Conservation (phyloP, 2,888 invertebrate species). For the Diplazon laetatorius region DNA sequence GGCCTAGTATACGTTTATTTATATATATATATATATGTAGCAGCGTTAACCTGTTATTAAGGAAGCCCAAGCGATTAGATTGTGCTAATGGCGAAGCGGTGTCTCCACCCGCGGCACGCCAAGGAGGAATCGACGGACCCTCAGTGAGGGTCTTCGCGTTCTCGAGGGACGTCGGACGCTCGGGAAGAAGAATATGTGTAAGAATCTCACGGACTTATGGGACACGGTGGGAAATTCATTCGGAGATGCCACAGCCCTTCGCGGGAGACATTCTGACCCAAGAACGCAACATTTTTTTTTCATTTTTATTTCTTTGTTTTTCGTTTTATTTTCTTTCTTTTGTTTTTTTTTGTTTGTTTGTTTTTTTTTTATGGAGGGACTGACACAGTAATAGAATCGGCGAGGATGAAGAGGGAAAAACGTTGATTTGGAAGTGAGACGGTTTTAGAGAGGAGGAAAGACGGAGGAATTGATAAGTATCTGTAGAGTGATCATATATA, state of each 20-base stretch:
- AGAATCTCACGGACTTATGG: slow-evolving; percentile 35
- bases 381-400: slow-evolving; percentile 18
- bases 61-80: slow-evolving; percentile 79
- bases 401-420: slow-evolving; percentile 22
- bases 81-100: slow-evolving; percentile 80
- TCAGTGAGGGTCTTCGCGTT: slow-evolving; percentile 31
- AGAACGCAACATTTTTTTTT: slow-evolving; percentile 13
- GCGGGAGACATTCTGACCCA: slow-evolving; percentile 12
- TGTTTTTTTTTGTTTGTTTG: slow-evolving; percentile 3
- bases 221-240: slow-evolving; percentile 55
- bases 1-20: no score
- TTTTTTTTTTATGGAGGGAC: slow-evolving; percentile 13
- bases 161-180: slow-evolving; percentile 32
- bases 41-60: slow-evolving; percentile 79
- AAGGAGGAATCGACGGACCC: slow-evolving; percentile 28
- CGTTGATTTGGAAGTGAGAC: slow-evolving; percentile 28
- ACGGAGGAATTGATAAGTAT: slow-evolving; percentile 30
- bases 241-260: slow-evolving; percentile 42
- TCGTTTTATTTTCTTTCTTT: not conserved
- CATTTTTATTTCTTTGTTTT: not conserved
- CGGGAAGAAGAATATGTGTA: slow-evolving; percentile 43
- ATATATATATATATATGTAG: no score
- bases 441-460: slow-evolving; percentile 23
- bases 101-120: slow-evolving; percentile 67
- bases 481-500: slow-evolving; percentile 39